phyloP scores from a whole-genome alignment of 2,113 vertebrate species.

The Carassius auratus region DNA sequence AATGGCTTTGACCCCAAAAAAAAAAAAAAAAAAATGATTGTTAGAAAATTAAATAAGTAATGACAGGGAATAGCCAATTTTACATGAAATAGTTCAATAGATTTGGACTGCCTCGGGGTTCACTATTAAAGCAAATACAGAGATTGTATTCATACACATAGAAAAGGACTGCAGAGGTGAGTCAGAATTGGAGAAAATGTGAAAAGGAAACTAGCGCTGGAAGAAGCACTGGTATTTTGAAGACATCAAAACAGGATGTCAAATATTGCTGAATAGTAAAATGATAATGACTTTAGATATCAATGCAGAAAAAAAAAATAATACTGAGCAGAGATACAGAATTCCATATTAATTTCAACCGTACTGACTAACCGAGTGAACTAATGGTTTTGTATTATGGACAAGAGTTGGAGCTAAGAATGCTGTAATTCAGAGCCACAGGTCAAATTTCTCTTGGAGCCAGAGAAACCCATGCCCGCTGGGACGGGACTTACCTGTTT shows the following conservation, averaged over 20 bases:
- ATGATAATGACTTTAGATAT: background rate
- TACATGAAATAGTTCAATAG: background rate
- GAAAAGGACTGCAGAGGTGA: background rate
- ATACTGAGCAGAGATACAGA: background rate
- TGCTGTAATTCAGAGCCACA: constrained; percentile 13
- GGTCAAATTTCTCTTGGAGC: constrained; percentile 50
- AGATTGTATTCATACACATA: background rate
- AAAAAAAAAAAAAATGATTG: background rate
- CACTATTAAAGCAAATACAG: background rate
- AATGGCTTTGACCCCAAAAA: background rate
- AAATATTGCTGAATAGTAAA: background rate
- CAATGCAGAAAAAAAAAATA: background rate
- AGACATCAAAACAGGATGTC: background rate
- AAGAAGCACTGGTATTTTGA: too few species aligned
- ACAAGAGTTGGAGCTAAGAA: constrained; percentile 19
- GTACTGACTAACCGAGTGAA: background rate
- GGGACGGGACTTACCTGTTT: constrained; percentile 67
- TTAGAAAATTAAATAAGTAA: background rate
- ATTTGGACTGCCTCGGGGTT: constrained; percentile 42
- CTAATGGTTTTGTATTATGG: background rate
- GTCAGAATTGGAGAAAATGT: constrained; percentile 12
- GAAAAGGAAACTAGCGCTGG: background rate
- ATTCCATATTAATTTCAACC: background rate
- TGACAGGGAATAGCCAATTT: constrained; percentile 7
- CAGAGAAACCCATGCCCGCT: constrained; percentile 25